phyloP scores from a whole-genome alignment of 2,113 vertebrate species.

The Plecturocebus donacophilus region DNA sequence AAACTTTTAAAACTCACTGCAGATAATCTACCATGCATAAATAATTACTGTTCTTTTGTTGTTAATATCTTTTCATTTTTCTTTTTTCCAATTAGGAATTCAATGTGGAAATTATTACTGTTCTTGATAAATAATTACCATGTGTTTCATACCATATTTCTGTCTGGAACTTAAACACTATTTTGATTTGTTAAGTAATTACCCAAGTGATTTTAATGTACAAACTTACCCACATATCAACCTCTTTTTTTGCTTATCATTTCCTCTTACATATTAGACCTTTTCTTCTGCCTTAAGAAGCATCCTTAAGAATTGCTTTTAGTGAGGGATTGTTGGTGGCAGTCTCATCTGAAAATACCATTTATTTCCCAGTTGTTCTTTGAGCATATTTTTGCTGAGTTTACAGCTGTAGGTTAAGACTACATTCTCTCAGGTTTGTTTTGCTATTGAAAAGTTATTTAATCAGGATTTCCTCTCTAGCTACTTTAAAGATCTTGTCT shows the following conservation, averaged over 20 bases:
- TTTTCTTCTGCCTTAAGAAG: neutral
- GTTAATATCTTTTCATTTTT: neutral
- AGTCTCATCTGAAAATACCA: slow-evolving; percentile 7
- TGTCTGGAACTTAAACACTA: neutral
- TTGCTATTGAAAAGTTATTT: neutral
- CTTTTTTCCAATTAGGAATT: neutral
- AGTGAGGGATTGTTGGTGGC: neutral
- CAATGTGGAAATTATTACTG: neutral
- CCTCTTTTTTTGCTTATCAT: neutral
- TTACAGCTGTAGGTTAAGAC: neutral
- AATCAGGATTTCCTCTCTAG: slow-evolving; percentile 17
- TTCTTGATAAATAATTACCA: neutral
- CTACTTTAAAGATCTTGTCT: neutral
- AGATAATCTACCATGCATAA: neutral
- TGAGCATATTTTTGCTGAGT: neutral
- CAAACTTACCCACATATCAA: neutral
- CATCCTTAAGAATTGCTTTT: slow-evolving; percentile 6
- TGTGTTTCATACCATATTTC: neutral
- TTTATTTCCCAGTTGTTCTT: neutral
- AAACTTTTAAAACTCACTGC: neutral
- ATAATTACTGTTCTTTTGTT: neutral
- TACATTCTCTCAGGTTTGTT: neutral
- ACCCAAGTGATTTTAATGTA: neutral
- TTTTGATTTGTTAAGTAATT: slow-evolving; percentile 3
- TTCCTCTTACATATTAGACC: neutral